phyloP scores from a whole-genome alignment of 2,113 vertebrate genomes.

The Amphiprion ocellaris region DNA sequence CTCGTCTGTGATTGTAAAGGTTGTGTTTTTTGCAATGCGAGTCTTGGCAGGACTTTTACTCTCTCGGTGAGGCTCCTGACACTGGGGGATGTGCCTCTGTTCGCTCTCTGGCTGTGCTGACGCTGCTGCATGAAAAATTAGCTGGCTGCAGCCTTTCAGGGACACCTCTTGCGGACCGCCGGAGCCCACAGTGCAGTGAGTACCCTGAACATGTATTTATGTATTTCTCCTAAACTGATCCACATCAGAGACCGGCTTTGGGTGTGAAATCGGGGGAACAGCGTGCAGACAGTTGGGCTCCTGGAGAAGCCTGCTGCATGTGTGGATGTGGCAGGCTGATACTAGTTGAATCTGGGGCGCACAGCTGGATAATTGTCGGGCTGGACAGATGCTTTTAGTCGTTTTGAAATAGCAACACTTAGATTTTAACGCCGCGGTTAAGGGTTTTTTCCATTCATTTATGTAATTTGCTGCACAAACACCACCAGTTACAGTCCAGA shows the following conservation, averaged over 20 bases:
- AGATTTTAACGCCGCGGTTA: neutral
- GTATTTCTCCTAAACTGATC: neutral
- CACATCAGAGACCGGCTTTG: too few species aligned
- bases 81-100: neutral
- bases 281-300: constrained; percentile 18
- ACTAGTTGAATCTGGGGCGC: constrained; percentile 78
- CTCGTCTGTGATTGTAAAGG: neutral
- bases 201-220: constrained; percentile 27
- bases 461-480: constrained; percentile 4
- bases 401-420: neutral
- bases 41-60: constrained; percentile 60
- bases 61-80: constrained; percentile 1
- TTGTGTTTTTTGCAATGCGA: too few species aligned
- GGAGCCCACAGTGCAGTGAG: constrained; percentile 81
- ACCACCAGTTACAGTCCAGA: constrained; percentile 63
- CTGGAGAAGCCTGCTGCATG: constrained; percentile 28
- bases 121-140: constrained; percentile 71
- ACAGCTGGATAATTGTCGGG: constrained; percentile 68
- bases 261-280: neutral
- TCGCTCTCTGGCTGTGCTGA: constrained; percentile 41
- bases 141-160: constrained; percentile 74
- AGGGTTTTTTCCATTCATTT: neutral
- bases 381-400: constrained; percentile 50
- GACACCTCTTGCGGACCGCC: constrained; percentile 67
- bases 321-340: constrained; percentile 80